These are phyloP conservation scores for Tetragnatha montana DNA, from an alignment of 2,888 invertebrate species.

Conservation along the genomic window DNA sequence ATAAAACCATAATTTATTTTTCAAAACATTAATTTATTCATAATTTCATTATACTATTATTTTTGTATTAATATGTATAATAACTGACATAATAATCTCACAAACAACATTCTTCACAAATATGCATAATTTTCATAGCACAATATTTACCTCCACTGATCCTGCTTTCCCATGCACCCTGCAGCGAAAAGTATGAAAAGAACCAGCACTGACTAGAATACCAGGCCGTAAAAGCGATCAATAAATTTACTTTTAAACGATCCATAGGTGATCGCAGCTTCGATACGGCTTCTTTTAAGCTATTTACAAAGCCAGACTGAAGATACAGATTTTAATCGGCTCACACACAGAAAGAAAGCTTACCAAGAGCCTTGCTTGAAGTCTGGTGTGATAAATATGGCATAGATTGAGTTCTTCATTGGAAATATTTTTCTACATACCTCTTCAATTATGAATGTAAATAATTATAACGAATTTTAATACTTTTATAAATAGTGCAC, in stretches of 20 bases:
- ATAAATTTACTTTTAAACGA: background rate
- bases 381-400: background rate
- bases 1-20: too few species aligned
- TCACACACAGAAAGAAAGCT: background rate
- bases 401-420: background rate
- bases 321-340: constrained; percentile 15
- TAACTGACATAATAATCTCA: too few species aligned
- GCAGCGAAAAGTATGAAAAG: too few species aligned
- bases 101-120: too few species aligned
- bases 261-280: background rate
- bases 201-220: too few species aligned
- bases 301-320: background rate
- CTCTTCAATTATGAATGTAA: background rate
- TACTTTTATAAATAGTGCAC: background rate
- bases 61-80: too few species aligned
- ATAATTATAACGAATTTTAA: background rate
- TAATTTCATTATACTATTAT: too few species aligned
- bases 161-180: too few species aligned
- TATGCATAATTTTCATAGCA: too few species aligned
- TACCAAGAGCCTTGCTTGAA: background rate
- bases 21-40: too few species aligned
- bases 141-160: too few species aligned
- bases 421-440: too few species aligned
- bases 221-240: background rate
- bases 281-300: constrained; percentile 5